Evolutionary conservation across 2,888 invertebrate genomes (phyloP).

Genomic region (Drosophila parthenogenetica): DNA sequence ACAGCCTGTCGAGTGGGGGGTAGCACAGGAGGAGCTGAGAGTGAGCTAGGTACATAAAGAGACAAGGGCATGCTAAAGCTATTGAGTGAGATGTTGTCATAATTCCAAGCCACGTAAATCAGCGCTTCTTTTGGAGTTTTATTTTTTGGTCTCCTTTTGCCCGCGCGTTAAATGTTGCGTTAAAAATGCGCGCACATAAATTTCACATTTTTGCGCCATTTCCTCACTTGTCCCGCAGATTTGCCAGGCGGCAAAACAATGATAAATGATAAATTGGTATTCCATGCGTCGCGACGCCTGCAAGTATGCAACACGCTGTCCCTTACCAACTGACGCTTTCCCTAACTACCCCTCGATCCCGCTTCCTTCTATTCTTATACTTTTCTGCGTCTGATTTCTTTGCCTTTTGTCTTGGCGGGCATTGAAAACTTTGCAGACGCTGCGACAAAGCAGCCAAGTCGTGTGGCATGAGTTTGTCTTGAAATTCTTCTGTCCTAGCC

Average conservation of each 20-base stretch:
- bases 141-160: not conserved
- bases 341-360: not conserved
- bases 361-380: not conserved
- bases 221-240: slow-evolving; percentile 3
- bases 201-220: slow-evolving; percentile 43
- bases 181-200: slow-evolving; percentile 84
- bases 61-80: not conserved
- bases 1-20: not conserved
- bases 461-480: slow-evolving; percentile 29
- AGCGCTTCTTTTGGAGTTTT: slow-evolving; percentile 8
- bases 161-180: slow-evolving; percentile 82
- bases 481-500: too few species aligned
- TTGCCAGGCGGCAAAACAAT: slow-evolving; percentile 41
- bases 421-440: slow-evolving; percentile 79
- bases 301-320: slow-evolving; percentile 29
- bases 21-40: too few species aligned
- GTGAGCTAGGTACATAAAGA: too few species aligned
- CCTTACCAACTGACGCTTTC: not conserved
- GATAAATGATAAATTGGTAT: slow-evolving; percentile 68
- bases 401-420: slow-evolving; percentile 28
- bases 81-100: slow-evolving; percentile 49
- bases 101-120: slow-evolving; percentile 47
- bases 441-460: slow-evolving; percentile 67
- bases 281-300: slow-evolving; percentile 44
- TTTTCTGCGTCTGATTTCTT: not conserved